A percentile compares a stretch with the other conserved stretches of the same genome.
These are phyloP conservation scores for Hydrotaea cyrtoneurina DNA, from an alignment of 2,888 invertebrate genomes.

Conservation along the genomic window DNA sequence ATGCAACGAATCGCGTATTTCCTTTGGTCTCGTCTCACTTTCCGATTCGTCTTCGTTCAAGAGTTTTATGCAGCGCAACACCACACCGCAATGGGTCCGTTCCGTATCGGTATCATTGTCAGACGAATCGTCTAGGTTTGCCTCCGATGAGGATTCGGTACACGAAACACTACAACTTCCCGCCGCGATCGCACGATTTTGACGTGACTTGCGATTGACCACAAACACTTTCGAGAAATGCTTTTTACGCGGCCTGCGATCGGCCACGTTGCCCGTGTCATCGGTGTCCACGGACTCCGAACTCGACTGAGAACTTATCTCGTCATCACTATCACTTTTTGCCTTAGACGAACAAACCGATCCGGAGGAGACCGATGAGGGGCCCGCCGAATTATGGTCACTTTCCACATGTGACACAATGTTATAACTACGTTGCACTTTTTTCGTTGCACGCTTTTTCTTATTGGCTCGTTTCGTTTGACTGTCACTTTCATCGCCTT, in stretches of 20 bases:
- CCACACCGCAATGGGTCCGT: slow-evolving; percentile 81
- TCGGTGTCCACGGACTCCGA: slow-evolving; percentile 81
- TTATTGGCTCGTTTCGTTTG: not conserved
- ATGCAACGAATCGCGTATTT: slow-evolving; percentile 61
- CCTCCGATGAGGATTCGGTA: slow-evolving; percentile 83
- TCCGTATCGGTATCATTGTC: slow-evolving; percentile 84
- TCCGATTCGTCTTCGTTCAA: slow-evolving; percentile 68
- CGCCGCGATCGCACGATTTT: slow-evolving; percentile 45
- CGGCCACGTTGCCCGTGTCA: slow-evolving; percentile 83
- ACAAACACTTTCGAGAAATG: slow-evolving; percentile 86
- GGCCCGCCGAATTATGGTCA: slow-evolving; percentile 1
- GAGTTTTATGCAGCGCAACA: slow-evolving; percentile 77
- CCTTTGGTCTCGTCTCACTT: slow-evolving; percentile 29
- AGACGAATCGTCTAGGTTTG: slow-evolving; percentile 83
- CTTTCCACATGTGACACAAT: slow-evolving; percentile 24
- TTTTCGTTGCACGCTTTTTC: slow-evolving; percentile 43
- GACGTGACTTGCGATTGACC: slow-evolving; percentile 83
- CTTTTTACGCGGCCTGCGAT: slow-evolving; percentile 81
- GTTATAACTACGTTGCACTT: slow-evolving; percentile 52
- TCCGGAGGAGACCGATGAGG: not conserved
- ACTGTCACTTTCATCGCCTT: slow-evolving; percentile 37
- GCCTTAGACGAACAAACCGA: slow-evolving; percentile 69
- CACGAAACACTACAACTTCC: slow-evolving; percentile 83
- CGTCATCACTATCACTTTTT: slow-evolving; percentile 72
- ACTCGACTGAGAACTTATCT: slow-evolving; percentile 73